Conservation (phyloP, 2,888 invertebrate species). For the Scelioninae gen. 2 region DNA sequence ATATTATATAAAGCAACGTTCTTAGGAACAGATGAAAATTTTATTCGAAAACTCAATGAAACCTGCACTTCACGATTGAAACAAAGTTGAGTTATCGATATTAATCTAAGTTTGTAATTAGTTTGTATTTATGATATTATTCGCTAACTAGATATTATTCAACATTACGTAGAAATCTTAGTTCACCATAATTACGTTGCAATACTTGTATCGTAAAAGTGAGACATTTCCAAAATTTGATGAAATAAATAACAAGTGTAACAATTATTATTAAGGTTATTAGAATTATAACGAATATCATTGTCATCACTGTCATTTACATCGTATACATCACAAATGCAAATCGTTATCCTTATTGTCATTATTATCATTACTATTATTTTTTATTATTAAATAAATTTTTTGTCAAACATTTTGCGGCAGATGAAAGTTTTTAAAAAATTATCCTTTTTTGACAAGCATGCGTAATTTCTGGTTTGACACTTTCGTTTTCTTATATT, state of each 20-base stretch:
- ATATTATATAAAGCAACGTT: slow-evolving; percentile 32
- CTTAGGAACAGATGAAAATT: slow-evolving; percentile 14
- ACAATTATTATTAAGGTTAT: slow-evolving; percentile 43
- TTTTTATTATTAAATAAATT: slow-evolving; percentile 63
- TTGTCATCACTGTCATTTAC: slow-evolving; percentile 54
- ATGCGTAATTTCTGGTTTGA: slow-evolving; percentile 69
- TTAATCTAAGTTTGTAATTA: slow-evolving; percentile 75
- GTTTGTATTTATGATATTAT: slow-evolving; percentile 70
- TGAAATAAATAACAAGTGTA: slow-evolving; percentile 41
- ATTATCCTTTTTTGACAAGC: slow-evolving; percentile 65
- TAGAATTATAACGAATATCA: slow-evolving; percentile 45
- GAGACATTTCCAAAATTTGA: slow-evolving; percentile 48
- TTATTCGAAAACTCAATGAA: slow-evolving; percentile 50
- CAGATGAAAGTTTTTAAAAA: slow-evolving; percentile 59
- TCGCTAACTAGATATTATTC: slow-evolving; percentile 41
- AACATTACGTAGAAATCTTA: slow-evolving; percentile 63
- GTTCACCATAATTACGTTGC: slow-evolving; percentile 65
- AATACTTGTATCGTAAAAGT: slow-evolving; percentile 68
- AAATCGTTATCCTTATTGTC: slow-evolving; percentile 53
- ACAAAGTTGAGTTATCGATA: slow-evolving; percentile 59
- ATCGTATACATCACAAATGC: slow-evolving; percentile 49
- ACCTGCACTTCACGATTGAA: slow-evolving; percentile 48
- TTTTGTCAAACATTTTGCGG: slow-evolving; percentile 65
- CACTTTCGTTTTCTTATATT: slow-evolving; percentile 62
- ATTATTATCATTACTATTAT: slow-evolving; percentile 53